Conservation (phyloP, 2,888 invertebrate genomes). For the Tanytarsus gracilentus region DNA sequence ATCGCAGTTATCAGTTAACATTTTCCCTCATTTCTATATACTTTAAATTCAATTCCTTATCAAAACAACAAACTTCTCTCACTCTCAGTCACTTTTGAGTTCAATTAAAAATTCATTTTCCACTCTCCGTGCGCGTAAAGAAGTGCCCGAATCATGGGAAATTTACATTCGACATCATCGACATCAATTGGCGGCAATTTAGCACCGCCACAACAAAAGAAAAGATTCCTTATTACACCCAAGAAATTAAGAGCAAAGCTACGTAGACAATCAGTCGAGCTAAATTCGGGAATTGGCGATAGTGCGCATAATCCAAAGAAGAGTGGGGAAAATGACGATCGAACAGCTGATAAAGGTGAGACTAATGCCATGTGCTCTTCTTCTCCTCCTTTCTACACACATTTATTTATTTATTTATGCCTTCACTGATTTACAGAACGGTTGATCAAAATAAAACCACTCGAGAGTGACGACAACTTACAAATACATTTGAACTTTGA, state of each 20-base stretch:
- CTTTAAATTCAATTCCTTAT: too few species aligned
- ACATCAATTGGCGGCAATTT: not conserved
- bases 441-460: not conserved
- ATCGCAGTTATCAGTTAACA: not conserved
- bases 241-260: slow-evolving; percentile 2
- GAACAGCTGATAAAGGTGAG: slow-evolving; percentile 7
- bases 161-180: not conserved
- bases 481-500: not conserved
- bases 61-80: too few species aligned
- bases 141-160: not conserved
- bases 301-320: not conserved
- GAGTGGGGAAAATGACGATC: not conserved
- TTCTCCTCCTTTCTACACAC: not conserved
- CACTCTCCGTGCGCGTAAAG: not conserved
- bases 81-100: too few species aligned
- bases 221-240: not conserved
- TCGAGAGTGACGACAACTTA: not conserved
- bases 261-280: not conserved
- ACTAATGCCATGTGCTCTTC: not conserved
- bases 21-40: too few species aligned
- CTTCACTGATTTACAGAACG: not conserved
- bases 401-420: not conserved
- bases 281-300: not conserved
- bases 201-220: not conserved
- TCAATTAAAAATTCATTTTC: too few species aligned